Evolutionary conservation across 2,113 vertebrate genomes (phyloP), one percentile per base, ranked within the genome.

Genomic region (Silurus asotus): DNA sequence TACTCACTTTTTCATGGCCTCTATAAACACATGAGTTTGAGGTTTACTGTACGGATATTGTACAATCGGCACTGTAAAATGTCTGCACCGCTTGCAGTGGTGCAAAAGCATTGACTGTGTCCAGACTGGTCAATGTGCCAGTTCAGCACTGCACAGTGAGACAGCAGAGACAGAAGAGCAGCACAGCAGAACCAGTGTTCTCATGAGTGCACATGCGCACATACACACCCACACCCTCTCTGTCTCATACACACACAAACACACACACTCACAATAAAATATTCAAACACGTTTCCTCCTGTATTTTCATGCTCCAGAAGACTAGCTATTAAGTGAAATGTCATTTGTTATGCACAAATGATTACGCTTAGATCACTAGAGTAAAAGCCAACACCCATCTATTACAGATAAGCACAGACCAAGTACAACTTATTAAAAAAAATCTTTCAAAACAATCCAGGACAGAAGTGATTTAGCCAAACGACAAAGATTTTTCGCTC

Each of bases 51-150:
- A 83, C 1, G 6, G 11, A 51, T n/a, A 15, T 64, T 64, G 6
- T 20, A 23, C 51, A n/a, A 15, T 45, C 15, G 1, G 37, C 10
- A 48, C 69, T 80, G 51, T 28, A 37, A 64, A 76, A 76, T 19
- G 9, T 82, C 79, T 75, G 25, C 58, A 62, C 48, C 17, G 49
- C 20, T 62, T 75, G 49, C 56, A 56, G 62, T 83, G 84, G 80
- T 86, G 87, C 80, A 86, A 88, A 83, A n/a, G 28, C 74, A 88
- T 86, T 15, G 81, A 88, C 84, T 59, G 72, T 72, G 67, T 78
- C 23, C 8, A 83, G 84, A 88, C 81, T 77, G 84, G 82, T 88
- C 87, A 89, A 86, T 86, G 82, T 79, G 82, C 87, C 72, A 59
- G 59, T 86, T 90, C 84, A 90, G 85, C 89, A 90, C 59, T 82